phyloP scores from a whole-genome alignment of 1,140 invertebrate genomes.

The Helicoverpa armigera region DNA sequence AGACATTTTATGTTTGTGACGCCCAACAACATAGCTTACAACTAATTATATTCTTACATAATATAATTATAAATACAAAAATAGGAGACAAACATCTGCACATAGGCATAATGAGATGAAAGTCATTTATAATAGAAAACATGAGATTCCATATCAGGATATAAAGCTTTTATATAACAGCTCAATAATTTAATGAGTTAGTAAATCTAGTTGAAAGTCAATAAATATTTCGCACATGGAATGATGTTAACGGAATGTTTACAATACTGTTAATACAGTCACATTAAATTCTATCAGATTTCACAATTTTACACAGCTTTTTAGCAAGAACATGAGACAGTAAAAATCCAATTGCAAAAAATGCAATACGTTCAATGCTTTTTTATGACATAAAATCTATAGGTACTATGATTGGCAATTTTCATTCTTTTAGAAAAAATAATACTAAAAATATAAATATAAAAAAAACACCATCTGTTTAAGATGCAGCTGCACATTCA shows the following conservation, averaged over 20 bases:
- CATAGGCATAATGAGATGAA: background rate
- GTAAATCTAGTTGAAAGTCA: slow-evolving; percentile 2
- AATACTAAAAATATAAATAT: slow-evolving; percentile 14
- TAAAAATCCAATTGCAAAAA: slow-evolving; percentile 1
- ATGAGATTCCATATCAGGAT: slow-evolving; percentile 14
- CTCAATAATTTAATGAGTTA: background rate
- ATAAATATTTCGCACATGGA: slow-evolving; percentile 27
- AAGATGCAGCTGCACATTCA: slow-evolving; percentile 80
- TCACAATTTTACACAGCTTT: background rate
- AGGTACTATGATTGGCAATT: background rate
- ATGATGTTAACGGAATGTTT: slow-evolving; percentile 44
- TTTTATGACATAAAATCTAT: slow-evolving; percentile 1
- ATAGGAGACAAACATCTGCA: slow-evolving; percentile 15
- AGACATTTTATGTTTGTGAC: slow-evolving; percentile 32
- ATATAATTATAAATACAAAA: slow-evolving; percentile 17
- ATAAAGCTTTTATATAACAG: background rate
- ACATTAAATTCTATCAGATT: background rate
- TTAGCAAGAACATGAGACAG: background rate
- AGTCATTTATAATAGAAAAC: slow-evolving; percentile 7
- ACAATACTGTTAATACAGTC: background rate
- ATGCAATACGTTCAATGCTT: slow-evolving; percentile 1
- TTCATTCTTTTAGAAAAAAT: background rate
- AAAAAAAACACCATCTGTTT: slow-evolving; percentile 50
- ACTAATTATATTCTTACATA: slow-evolving; percentile 5
- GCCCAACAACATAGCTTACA: slow-evolving; percentile 4